Percentiles rank a stretch among this genome's conserved stretches.
Conservation (phyloP, 2,888 invertebrate species). For the Eupithecia subumbrata region DNA sequence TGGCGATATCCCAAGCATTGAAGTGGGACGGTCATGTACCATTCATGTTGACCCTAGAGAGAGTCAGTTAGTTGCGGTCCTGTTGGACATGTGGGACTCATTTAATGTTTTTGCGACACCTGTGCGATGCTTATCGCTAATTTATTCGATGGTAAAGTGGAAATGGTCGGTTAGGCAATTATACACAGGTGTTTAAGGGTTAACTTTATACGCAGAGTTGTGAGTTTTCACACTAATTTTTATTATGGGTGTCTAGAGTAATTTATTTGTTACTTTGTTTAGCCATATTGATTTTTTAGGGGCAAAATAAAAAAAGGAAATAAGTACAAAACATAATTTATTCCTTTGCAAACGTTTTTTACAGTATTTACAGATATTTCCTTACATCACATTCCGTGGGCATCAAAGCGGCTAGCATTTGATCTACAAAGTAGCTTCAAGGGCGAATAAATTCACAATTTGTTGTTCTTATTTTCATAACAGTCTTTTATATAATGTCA, state of each 20-base stretch:
- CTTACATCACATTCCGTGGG: constrained; percentile 17
- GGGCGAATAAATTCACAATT: background rate
- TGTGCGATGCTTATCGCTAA: constrained; percentile 61
- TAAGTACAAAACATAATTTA: constrained; percentile 60
- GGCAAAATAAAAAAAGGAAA: constrained; percentile 27
- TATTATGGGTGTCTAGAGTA: background rate
- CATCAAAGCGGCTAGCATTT: constrained; percentile 9
- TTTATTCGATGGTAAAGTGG: constrained; percentile 49
- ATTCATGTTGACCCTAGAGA: constrained; percentile 52
- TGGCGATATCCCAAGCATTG: constrained; percentile 80
- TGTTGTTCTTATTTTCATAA: constrained; percentile 12
- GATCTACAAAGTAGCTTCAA: constrained; percentile 7
- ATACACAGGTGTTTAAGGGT: constrained; percentile 38
- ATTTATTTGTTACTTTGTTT: background rate
- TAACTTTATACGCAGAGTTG: constrained; percentile 9
- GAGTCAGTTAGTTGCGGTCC: constrained; percentile 35
- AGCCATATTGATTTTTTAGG: background rate
- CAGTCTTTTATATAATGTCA: constrained; percentile 18
- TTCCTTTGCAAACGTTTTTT: constrained; percentile 51
- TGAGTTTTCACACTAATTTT: background rate
- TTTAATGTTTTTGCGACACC: constrained; percentile 57
- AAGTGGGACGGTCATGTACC: constrained; percentile 65
- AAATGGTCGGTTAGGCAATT: constrained; percentile 25
- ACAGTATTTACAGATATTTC: constrained; percentile 51
- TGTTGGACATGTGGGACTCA: constrained; percentile 51